Evolutionary conservation across 1,140 invertebrate genomes (phyloP).

Genomic region (Sinonovacula constricta): DNA sequence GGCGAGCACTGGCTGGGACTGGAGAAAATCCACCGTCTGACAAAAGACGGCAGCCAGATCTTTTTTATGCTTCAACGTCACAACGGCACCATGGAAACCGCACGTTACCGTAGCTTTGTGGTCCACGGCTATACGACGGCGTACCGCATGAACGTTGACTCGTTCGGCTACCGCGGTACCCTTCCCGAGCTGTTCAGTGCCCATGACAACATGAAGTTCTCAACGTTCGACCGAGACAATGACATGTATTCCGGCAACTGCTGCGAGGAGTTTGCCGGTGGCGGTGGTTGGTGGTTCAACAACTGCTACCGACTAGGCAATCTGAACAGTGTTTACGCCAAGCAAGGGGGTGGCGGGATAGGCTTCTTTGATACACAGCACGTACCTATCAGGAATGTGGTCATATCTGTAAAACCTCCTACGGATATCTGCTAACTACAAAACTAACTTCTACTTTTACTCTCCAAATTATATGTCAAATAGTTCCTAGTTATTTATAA

Average conservation of each 20-base stretch:
- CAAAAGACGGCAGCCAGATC: conserved; percentile 27
- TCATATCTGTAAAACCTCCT: neutral
- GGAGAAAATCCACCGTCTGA: conserved; percentile 37
- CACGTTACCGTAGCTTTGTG: conserved; percentile 31
- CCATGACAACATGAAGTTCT: conserved; percentile 31
- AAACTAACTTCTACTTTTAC: no score
- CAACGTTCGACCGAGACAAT: conserved; percentile 37
- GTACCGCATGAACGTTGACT: conserved; percentile 27
- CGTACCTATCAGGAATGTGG: conserved; percentile 15
- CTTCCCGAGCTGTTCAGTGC: conserved; percentile 14
- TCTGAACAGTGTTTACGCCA: conserved; percentile 26
- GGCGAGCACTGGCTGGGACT: conserved; percentile 41
- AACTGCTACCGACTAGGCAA: conserved; percentile 22
- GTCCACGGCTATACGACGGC: conserved; percentile 7
- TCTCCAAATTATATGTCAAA: no score
- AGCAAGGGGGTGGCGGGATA: conserved; percentile 8
- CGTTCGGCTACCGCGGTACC: conserved; percentile 18
- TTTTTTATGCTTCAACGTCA: conserved; percentile 20
- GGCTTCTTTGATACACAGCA: conserved; percentile 6
- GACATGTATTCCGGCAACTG: neutral
- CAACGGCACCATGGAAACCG: conserved; percentile 6
- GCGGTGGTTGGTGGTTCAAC: conserved; percentile 39
- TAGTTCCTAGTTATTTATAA: no score
- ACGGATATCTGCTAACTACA: neutral
- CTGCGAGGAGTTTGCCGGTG: neutral